Base-by-base conservation (phyloP, 2,113 vertebrate species). In the Paramisgurnus dabryanus region DNA sequence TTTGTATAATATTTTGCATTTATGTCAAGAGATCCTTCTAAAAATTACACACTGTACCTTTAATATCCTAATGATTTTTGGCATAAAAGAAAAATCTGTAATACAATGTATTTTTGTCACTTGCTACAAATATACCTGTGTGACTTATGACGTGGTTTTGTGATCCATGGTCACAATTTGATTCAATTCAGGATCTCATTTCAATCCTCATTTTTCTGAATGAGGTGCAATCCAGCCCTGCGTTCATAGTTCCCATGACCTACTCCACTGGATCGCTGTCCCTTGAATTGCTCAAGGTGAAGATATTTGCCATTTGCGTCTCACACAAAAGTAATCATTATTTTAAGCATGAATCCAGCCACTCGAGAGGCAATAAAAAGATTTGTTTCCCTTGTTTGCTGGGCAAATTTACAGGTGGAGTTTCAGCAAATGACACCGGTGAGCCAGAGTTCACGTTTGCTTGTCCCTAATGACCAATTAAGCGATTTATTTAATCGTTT, bases 381-480 rank as follows among this genome's bases (percentile, higher is more conserved):
- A 70, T 61, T 45, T 64, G 79, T 73, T 61, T 58, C 75, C 61
- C 76, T 77, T 69, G 73, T 81, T 73, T 75, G 13, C 22, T 7
- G 63, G 12, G 63, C 58, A 82, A 70, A 82, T 84, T 84, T 82
- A 76, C 80, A 84, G 80, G 83, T 84, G 39, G 73, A 70, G 65
- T 79, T 81, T 49, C n/a, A 1, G 71, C 27, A 22, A 39, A n/a
- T 79, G 76, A 76, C 83, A 76, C 70, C 13, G 65, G 65, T 53
- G 76, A n/a, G 67, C 45, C 64, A 79, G 60, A 17, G 79, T 80
- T 76, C 74, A 65, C 41, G 34, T 72, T 65, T 64, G 49, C 9
- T 63, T 66, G 74, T 78, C 81, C 84, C 80, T 86, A 86, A 86
- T 72, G 73, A 71, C 80, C 83, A 85, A 85, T 83, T 81, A 79